phyloP scores from a whole-genome alignment of 2,888 invertebrate species.

The Carpatolechia fugitivella region DNA sequence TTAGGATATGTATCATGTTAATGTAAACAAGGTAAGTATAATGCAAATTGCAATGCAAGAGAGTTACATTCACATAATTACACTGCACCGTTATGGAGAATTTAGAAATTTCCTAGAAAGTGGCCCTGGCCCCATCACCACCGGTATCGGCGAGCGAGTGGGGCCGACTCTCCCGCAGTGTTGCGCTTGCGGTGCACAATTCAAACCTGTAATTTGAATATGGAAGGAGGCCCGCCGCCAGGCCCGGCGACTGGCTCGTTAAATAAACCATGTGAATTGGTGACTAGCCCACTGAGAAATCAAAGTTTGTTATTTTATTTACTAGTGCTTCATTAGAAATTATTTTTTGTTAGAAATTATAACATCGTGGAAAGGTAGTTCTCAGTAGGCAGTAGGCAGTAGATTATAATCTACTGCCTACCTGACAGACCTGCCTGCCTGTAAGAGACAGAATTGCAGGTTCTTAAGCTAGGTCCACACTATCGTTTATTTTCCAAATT shows the following conservation, averaged over 20 bases:
- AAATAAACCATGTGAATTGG: slow-evolving; percentile 40
- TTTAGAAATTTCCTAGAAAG: slow-evolving; percentile 53
- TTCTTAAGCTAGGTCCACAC: too few species aligned
- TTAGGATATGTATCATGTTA: background rate
- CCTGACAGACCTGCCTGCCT: too few species aligned
- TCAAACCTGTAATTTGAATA: slow-evolving; percentile 65
- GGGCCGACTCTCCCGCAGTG: slow-evolving; percentile 39
- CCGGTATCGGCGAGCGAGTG: slow-evolving; percentile 13
- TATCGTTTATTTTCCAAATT: too few species aligned
- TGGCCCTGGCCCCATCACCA: slow-evolving; percentile 34
- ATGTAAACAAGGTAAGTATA: slow-evolving; percentile 5
- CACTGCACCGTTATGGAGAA: slow-evolving; percentile 27
- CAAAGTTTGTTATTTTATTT: slow-evolving; percentile 25
- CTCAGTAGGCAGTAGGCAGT: too few species aligned
- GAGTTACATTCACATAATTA: slow-evolving; percentile 17
- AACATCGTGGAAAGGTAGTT: too few species aligned
- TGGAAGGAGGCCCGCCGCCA: slow-evolving; percentile 45
- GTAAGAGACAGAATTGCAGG: too few species aligned
- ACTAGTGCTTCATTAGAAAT: too few species aligned
- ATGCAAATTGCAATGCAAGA: slow-evolving; percentile 23
- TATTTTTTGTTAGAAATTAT: too few species aligned
- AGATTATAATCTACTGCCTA: too few species aligned
- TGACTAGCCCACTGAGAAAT: slow-evolving; percentile 42
- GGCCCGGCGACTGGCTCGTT: slow-evolving; percentile 37
- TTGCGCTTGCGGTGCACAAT: slow-evolving; percentile 42